Base-by-base conservation (phyloP, 2,113 vertebrate species). In the Ammodramus savannarum region DNA sequence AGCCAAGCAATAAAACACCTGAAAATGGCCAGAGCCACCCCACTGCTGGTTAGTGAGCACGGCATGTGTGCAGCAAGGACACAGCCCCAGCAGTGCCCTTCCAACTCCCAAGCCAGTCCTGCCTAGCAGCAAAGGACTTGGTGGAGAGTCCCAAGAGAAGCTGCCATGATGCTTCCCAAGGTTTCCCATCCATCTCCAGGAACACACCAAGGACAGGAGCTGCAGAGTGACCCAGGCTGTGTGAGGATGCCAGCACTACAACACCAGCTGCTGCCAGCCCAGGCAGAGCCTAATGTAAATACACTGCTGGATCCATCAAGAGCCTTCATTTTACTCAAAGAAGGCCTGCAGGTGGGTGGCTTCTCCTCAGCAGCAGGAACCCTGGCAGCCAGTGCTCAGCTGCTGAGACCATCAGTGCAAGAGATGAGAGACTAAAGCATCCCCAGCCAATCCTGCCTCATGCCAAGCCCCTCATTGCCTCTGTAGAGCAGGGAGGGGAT, bases 151-250 rank as follows among this genome's bases (percentile, higher is more conserved):
- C 19, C 11, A 44, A 11, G n/a, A 39, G 63, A 75, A 91, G 23
- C 5, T 32, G 34, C 11, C 39, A 13, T 6, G 16, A 31, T 0
- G 2, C 57, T 36, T 54, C 6, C 22, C 38, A 34, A 22, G n/a
- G 52, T 29, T 62, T 82, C 31, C n/a, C 51, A 11, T 10, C 52
- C 21, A n/a, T 16, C 26, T 43, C 31, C 26, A 39, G n/a, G 11
- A 49, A 43, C 9, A 66, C 62, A 26, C 19, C 3, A 29, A 59
- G 36, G 54, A 63, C 14, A 86, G 58, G 6, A 63, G 17, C 38
- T 0, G 0, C 7, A 61, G 11, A n/a, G 39, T 2, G n/a, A 22
- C 9, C 11, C 44, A 74, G 58, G 9, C 26, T 15, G 5, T 6
- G 32, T 4, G 38, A 46, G 7, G 77, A 46, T 25, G 55, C 69